phyloP scores from a whole-genome alignment of 2,888 invertebrate species.

The Campoplex nolae region DNA sequence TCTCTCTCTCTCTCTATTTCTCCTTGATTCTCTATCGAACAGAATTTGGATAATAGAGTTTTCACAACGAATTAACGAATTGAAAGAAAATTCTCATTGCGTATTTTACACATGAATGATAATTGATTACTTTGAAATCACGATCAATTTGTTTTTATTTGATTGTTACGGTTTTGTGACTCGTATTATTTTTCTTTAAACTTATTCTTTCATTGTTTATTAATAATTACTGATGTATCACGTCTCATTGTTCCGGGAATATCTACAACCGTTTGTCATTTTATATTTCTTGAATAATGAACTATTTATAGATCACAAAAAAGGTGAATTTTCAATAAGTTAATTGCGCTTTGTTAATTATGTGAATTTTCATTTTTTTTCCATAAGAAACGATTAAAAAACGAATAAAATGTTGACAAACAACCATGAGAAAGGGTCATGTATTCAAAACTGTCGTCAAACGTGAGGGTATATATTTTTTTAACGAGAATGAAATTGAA shows the following conservation, averaged over 20 bases:
- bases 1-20: conserved; percentile 14
- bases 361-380: background rate
- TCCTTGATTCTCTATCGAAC: conserved; percentile 42
- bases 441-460: background rate
- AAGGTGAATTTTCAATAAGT: background rate
- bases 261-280: no score
- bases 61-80: background rate
- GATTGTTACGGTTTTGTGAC: background rate
- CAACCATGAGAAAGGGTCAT: background rate
- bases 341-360: background rate
- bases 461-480: background rate
- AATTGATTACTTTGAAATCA: background rate
- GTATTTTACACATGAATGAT: background rate
- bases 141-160: background rate
- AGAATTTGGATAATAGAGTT: conserved; percentile 6
- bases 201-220: background rate
- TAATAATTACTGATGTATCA: background rate
- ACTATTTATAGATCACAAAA: background rate
- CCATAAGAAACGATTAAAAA: background rate
- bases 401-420: background rate
- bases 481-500: background rate
- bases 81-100: background rate
- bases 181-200: background rate
- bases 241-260: background rate
- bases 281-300: background rate